Conservation (phyloP, 2,888 invertebrate species). For the Tupiocoris notatus region DNA sequence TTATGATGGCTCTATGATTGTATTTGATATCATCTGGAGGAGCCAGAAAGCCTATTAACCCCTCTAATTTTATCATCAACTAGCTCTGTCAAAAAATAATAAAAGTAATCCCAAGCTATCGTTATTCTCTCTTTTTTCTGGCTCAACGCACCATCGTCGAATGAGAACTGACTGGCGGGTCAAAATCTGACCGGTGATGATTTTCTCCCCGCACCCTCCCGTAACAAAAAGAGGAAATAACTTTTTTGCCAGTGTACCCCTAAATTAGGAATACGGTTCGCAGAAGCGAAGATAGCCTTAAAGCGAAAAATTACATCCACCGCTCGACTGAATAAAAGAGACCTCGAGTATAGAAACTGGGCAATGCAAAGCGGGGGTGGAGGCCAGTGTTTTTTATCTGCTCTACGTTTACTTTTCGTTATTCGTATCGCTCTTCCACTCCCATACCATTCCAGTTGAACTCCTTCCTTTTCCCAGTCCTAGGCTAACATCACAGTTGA, state of each 20-base stretch:
- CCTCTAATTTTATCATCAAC: too few species aligned
- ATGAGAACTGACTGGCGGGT: neutral
- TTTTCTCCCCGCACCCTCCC: neutral
- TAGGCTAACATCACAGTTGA: neutral
- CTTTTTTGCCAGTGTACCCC: neutral
- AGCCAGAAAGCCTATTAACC: too few species aligned
- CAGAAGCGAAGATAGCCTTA: constrained; percentile 28
- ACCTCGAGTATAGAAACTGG: neutral
- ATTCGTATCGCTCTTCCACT: neutral
- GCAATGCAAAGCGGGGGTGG: neutral
- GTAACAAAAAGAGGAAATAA: neutral
- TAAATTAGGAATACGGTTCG: constrained; percentile 15
- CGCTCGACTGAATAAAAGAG: constrained; percentile 11
- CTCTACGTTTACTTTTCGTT: neutral
- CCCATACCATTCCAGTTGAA: neutral
- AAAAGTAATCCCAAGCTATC: too few species aligned
- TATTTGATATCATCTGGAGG: too few species aligned
- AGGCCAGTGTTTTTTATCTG: neutral
- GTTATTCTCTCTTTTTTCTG: neutral
- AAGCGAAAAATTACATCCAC: constrained; percentile 31
- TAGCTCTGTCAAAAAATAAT: too few species aligned
- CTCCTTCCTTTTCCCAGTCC: neutral
- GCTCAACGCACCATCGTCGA: neutral
- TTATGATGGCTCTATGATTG: too few species aligned
- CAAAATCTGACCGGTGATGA: neutral